Evolutionary conservation across 2,888 invertebrate genomes (phyloP).

Genomic region (Sinelater perroti): DNA sequence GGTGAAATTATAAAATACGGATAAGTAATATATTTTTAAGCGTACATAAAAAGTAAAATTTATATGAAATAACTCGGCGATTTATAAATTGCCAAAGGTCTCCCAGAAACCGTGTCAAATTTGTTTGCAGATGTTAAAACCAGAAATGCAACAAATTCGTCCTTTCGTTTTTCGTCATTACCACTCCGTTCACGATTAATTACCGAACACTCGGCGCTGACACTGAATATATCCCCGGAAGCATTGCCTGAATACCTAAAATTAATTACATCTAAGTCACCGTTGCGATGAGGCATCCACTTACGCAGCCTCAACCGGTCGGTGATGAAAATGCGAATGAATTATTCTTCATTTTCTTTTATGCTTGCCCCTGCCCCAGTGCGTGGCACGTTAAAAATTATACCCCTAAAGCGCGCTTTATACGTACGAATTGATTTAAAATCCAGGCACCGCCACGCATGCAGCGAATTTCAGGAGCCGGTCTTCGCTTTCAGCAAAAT

Average conservation of each 20-base stretch:
- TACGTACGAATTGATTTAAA: no score
- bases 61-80: no score
- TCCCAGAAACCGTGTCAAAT: no score
- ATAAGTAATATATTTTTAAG: no score
- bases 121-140: no score
- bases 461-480: no score
- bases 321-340: background rate
- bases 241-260: constrained; percentile 40
- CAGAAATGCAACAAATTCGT: constrained; percentile 7
- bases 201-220: constrained; percentile 47
- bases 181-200: constrained; percentile 44
- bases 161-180: constrained; percentile 25
- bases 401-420: no score
- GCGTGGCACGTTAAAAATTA: no score
- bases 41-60: no score
- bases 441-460: no score
- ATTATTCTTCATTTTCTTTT: background rate
- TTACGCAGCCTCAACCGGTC: constrained; percentile 5
- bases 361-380: background rate
- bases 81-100: no score
- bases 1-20: no score
- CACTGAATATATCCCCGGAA: constrained; percentile 41
- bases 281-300: constrained; percentile 14
- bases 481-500: background rate
- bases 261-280: constrained; percentile 36